Evolutionary conservation across 2,888 invertebrate genomes (phyloP), one percentile per base, ranked within the genome.

Genomic region (Machimus rusticus): DNA sequence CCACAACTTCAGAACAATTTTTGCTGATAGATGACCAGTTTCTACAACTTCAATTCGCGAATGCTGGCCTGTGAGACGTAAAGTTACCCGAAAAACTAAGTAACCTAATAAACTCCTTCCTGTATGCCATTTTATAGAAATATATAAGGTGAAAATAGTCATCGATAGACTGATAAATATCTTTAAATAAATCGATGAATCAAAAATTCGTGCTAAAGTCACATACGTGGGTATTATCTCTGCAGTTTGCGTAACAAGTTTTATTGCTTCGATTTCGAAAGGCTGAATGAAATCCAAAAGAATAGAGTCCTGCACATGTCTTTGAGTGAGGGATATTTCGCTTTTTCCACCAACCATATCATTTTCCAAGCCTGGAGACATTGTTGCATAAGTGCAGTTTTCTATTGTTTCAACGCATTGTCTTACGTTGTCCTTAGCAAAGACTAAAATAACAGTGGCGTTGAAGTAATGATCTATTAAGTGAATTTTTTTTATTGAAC

Each of bases 261-360:
- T 55, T 12, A 82, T 31, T 34, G 31, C 16, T 37, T 82, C 82
- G 19, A 28, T 34, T 66, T 34, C 34, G 14, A 9, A 37, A 12
- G 55, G n/a, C 37, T 34, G 16, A 34, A 57, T 55, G 23, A 28
- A 34, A 16, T 82, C 82, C n/a, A 82, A 8, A 16, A 82, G 39
- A 14, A 57, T n/a, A 8, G 57, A 37, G n/a, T 37, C 66, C 23
- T 28, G n/a, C 14, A 82, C 12, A 9, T 82, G 43, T 37, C 51
- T 51, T 0, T 51, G 39, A 0, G 82, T 57, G 9, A 82, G 28
- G 8, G 82, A 82, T 31, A 82, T 14, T n/a, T 82, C 82, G 34
- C 57, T 82, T 82, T 82, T 82, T n/a, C 82, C 82, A 57, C 16
- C 34, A 9, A 82, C 6, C 82, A 82, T 82, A 19, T 82, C 82